Percentiles rank a stretch among this genome's conserved stretches.
Evolutionary conservation across 1,140 invertebrate genomes (phyloP).

Genomic region (Aphelenchoides fujianensis): DNA sequence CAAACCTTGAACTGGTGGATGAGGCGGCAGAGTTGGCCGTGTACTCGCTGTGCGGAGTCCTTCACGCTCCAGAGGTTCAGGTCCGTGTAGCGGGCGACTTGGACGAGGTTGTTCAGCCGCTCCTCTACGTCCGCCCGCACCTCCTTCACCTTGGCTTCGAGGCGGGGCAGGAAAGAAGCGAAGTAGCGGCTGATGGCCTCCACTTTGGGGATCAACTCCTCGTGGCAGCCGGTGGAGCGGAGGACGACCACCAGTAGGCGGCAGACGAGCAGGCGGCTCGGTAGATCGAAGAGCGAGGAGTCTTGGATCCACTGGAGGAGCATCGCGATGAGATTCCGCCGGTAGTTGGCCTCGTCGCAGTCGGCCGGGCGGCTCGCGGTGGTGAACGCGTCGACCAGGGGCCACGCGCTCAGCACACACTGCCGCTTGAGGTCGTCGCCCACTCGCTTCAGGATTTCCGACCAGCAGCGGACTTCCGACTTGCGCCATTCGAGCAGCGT

Average conservation of each 20-base stretch:
- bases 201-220: not conserved
- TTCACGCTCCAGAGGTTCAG: constrained; percentile 90
- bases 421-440: constrained; percentile 56
- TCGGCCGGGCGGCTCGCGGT: constrained; percentile 3
- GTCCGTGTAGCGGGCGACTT: constrained; percentile 92
- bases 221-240: not conserved
- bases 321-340: constrained; percentile 42
- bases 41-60: constrained; percentile 64
- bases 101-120: constrained; percentile 80
- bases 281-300: constrained; percentile 78
- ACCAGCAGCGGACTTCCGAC: constrained; percentile 82
- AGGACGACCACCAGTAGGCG: not conserved
- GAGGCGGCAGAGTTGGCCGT: constrained; percentile 54
- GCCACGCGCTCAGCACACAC: constrained; percentile 49
- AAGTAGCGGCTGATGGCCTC: constrained; percentile 26
- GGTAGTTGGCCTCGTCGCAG: constrained; percentile 18
- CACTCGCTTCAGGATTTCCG: constrained; percentile 71
- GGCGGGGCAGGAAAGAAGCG: constrained; percentile 7
- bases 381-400: constrained; percentile 50
- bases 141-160: constrained; percentile 62
- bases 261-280: not conserved
- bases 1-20: constrained; percentile 58
- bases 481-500: constrained; percentile 86
- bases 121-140: constrained; percentile 68
- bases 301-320: constrained; percentile 71